Conservation (phyloP, 1,140 invertebrate species). For the Pseudomyrmex cubaensis region DNA sequence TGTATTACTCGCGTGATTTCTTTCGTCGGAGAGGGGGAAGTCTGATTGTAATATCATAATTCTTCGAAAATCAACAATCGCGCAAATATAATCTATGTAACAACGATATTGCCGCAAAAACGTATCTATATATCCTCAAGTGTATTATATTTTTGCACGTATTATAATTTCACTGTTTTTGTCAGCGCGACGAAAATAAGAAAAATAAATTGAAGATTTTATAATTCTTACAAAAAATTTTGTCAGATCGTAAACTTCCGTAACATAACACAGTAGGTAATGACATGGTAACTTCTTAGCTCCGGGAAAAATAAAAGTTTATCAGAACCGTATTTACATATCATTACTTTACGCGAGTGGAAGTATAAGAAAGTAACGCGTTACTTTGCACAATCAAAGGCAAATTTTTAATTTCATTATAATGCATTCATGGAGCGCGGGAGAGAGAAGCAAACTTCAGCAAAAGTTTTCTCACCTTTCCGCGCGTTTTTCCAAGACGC, state of each 20-base stretch:
- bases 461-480: slow-evolving; percentile 45
- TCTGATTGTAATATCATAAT: no score
- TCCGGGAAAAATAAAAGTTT: not conserved
- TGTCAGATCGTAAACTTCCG: not conserved
- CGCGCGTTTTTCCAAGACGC: slow-evolving; percentile 6
- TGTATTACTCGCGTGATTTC: slow-evolving; percentile 22
- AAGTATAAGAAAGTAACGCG: not conserved
- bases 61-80: no score
- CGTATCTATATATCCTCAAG: no score
- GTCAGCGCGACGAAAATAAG: no score
- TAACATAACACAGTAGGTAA: not conserved
- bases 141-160: no score
- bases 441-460: slow-evolving; percentile 14
- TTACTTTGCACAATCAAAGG: slow-evolving; percentile 8
- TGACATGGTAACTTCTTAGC: not conserved
- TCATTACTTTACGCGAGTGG: no score
- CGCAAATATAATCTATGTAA: no score
- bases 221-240: not conserved
- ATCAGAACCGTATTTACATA: not conserved
- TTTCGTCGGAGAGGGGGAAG: not conserved
- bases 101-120: no score
- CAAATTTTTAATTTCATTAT: slow-evolving; percentile 48
- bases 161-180: no score
- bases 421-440: slow-evolving; percentile 17
- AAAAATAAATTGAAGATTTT: no score